Conservation (phyloP, 53 echinoderm and acorn worm species). For the Paracentrotus lividus region DNA sequence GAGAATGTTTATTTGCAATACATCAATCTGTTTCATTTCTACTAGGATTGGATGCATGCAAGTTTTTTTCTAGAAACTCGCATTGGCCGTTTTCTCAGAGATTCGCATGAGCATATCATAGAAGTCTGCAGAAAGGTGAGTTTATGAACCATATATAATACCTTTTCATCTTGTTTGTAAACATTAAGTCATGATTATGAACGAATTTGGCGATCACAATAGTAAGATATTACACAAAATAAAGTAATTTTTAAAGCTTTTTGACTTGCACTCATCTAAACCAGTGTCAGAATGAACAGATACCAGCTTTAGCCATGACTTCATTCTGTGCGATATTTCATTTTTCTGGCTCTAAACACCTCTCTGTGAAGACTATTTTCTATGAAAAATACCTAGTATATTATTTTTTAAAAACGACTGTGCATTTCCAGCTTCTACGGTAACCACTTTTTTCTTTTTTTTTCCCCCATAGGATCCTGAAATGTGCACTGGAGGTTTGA, state of each 20-base stretch:
- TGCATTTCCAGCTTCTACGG: too few species aligned
- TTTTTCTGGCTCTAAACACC: too few species aligned
- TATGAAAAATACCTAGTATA: too few species aligned
- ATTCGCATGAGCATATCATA: slow-evolving; percentile 36
- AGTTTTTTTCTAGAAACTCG: not conserved
- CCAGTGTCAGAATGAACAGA: too few species aligned
- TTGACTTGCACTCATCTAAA: too few species aligned
- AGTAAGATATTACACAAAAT: too few species aligned
- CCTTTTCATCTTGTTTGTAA: not conserved
- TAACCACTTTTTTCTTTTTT: not conserved
- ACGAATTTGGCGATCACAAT: too few species aligned
- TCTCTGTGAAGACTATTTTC: too few species aligned
- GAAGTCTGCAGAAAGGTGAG: slow-evolving; percentile 37
- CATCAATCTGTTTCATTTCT: not conserved
- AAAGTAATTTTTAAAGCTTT: too few species aligned
- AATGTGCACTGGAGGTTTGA: slow-evolving; percentile 14
- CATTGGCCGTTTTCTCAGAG: slow-evolving; percentile 5
- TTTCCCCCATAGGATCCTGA: slow-evolving; percentile 36
- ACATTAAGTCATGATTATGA: not conserved
- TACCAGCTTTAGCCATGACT: too few species aligned
- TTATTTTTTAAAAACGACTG: too few species aligned
- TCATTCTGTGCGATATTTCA: too few species aligned
- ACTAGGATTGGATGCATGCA: slow-evolving; percentile 53
- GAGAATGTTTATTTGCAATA: not conserved
- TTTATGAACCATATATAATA: not conserved